phyloP scores from a whole-genome alignment of 2,797 vertebrate species.

The Lophotriccus pileatus region DNA sequence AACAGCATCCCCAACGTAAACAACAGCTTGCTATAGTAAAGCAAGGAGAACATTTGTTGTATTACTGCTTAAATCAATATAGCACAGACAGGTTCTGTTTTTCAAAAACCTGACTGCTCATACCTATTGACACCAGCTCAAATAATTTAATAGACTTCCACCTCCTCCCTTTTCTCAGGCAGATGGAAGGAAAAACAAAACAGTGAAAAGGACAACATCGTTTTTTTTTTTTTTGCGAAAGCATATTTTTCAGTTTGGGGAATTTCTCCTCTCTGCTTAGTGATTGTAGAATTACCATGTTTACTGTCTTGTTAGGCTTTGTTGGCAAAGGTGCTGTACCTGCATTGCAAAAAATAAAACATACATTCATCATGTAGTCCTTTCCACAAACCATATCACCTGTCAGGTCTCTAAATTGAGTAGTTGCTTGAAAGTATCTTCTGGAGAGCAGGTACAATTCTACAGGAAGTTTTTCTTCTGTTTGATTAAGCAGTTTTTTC shows the following conservation, averaged over 20 bases:
- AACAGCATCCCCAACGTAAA: background rate
- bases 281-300: background rate
- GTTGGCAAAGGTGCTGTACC: background rate
- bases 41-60: background rate
- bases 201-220: background rate
- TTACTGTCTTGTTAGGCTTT: background rate
- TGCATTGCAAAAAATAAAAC: background rate
- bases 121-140: background rate
- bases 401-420: background rate
- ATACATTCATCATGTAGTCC: background rate
- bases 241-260: background rate
- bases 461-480: background rate
- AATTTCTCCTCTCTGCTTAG: background rate
- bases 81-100: background rate
- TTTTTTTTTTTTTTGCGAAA: background rate
- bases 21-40: slow-evolving; percentile 12
- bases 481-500: background rate
- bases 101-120: background rate
- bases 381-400: background rate
- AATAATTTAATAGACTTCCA: background rate
- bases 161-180: background rate
- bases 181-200: background rate
- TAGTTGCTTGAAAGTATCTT: background rate
- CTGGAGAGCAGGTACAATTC: background rate
- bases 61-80: background rate